These are phyloP conservation scores for Plebejus argus DNA, from an alignment of 2,888 invertebrate species.

Conservation along the genomic window DNA sequence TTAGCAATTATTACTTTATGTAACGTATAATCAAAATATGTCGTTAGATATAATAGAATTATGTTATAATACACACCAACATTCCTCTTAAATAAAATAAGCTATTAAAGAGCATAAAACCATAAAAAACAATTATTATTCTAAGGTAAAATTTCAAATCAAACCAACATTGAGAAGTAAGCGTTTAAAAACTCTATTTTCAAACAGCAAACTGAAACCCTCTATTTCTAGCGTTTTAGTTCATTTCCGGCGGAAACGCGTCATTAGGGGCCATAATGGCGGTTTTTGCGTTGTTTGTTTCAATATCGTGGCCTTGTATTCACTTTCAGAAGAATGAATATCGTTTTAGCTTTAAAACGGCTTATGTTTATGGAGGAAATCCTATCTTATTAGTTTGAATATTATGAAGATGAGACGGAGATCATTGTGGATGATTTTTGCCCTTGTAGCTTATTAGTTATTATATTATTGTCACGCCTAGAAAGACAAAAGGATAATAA, in stretches of 20 bases:
- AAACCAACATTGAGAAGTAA: not conserved
- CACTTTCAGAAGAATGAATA: conserved; percentile 18
- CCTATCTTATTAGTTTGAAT: not conserved
- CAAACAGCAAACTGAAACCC: not conserved
- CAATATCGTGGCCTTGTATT: conserved; percentile 43
- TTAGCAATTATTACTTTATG: too few relatives aligned
- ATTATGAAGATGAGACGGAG: not conserved
- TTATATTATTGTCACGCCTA: too few relatives aligned
- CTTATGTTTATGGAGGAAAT: not conserved
- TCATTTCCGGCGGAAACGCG: conserved; percentile 52
- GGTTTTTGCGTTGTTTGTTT: conserved; percentile 41
- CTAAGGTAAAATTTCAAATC: not conserved
- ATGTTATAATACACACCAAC: too few relatives aligned
- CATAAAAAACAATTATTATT: too few relatives aligned
- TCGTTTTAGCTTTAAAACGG: conserved; percentile 13
- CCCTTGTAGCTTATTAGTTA: too few relatives aligned
- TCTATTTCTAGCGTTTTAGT: conserved; percentile 23
- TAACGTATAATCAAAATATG: too few relatives aligned
- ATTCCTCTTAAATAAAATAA: not conserved
- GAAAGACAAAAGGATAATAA: too few relatives aligned
- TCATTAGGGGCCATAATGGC: conserved; percentile 57
- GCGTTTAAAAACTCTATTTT: not conserved
- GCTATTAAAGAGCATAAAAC: not conserved
- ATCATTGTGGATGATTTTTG: too few relatives aligned
- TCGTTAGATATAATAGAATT: too few relatives aligned